Conservation (phyloP, 2,888 invertebrate genomes). For the Pheosia tremula region DNA sequence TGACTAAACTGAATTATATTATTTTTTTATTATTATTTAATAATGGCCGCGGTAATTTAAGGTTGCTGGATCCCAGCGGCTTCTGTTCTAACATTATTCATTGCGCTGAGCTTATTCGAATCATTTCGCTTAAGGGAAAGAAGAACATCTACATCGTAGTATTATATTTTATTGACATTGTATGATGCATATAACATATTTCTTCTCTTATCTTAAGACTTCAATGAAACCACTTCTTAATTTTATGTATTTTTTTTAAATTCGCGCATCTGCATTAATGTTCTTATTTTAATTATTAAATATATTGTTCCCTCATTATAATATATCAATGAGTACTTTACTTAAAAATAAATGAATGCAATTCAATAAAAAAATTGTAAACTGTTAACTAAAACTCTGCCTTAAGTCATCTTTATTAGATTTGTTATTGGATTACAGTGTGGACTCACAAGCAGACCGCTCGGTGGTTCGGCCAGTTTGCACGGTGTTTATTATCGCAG, state of each 20-base stretch:
- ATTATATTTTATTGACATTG: no score
- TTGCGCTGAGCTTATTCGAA: slow-evolving; percentile 62
- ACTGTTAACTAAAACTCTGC: slow-evolving; percentile 22
- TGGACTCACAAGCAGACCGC: slow-evolving; percentile 45
- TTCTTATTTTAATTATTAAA: no score
- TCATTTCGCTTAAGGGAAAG: slow-evolving; percentile 67
- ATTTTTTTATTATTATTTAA: slow-evolving; percentile 79
- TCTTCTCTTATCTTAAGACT: no score
- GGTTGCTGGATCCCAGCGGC: slow-evolving; percentile 55
- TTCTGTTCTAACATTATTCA: slow-evolving; percentile 70
- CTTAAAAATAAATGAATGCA: no score
- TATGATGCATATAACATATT: no score
- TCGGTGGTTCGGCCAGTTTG: slow-evolving; percentile 53
- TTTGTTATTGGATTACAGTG: slow-evolving; percentile 62
- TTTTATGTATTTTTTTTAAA: no score
- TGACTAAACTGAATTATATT: slow-evolving; percentile 83
- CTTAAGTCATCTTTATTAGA: slow-evolving; percentile 63
- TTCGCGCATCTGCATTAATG: no score
- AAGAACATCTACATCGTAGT: neutral
- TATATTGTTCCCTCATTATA: no score
- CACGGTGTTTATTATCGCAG: slow-evolving; percentile 58
- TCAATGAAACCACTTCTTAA: no score
- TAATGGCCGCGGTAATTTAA: slow-evolving; percentile 73
- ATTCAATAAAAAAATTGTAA: no score
- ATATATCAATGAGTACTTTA: no score